Conservation (phyloP, 1,140 invertebrate species). For the Drosophila malerkotliana region DNA sequence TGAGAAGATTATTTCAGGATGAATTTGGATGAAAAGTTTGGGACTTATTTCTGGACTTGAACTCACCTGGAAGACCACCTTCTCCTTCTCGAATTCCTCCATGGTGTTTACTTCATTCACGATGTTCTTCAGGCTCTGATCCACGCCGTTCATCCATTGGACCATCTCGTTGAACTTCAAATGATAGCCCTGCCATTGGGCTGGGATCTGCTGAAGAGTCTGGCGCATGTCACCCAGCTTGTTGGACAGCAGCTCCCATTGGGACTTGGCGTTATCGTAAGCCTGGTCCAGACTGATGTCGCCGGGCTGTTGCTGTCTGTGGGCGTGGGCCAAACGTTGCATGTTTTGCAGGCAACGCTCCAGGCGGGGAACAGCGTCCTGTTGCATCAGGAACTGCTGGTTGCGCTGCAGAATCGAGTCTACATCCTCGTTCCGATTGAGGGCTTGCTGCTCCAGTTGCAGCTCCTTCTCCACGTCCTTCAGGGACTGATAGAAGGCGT, state of each 20-base stretch:
- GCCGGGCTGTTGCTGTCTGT: slow-evolving; percentile 87
- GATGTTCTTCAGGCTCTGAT: slow-evolving; percentile 91
- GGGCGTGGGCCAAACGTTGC: slow-evolving; percentile 88
- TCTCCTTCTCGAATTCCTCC: slow-evolving; percentile 95
- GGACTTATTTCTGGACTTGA: neutral
- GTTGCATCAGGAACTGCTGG: slow-evolving; percentile 90
- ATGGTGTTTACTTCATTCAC: slow-evolving; percentile 92
- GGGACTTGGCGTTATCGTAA: slow-evolving; percentile 88
- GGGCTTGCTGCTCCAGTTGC: slow-evolving; percentile 92
- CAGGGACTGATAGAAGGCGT: slow-evolving; percentile 92
- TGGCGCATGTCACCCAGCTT: slow-evolving; percentile 89
- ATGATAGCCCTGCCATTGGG: slow-evolving; percentile 94
- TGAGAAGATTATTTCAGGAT: slow-evolving; percentile 33
- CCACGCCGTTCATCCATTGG: slow-evolving; percentile 95
- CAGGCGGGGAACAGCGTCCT: slow-evolving; percentile 88
- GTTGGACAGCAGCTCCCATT: slow-evolving; percentile 90
- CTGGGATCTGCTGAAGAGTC: slow-evolving; percentile 93
- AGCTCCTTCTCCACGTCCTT: slow-evolving; percentile 96
- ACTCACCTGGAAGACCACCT: slow-evolving; percentile 94
- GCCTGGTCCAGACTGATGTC: slow-evolving; percentile 88
- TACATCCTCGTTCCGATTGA: slow-evolving; percentile 93
- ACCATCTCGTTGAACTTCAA: slow-evolving; percentile 93
- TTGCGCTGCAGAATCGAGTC: slow-evolving; percentile 91
- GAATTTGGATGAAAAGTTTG: slow-evolving; percentile 9
- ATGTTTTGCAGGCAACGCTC: slow-evolving; percentile 91